Conservation (phyloP, 2,888 invertebrate species). For the Agrochola circellaris region DNA sequence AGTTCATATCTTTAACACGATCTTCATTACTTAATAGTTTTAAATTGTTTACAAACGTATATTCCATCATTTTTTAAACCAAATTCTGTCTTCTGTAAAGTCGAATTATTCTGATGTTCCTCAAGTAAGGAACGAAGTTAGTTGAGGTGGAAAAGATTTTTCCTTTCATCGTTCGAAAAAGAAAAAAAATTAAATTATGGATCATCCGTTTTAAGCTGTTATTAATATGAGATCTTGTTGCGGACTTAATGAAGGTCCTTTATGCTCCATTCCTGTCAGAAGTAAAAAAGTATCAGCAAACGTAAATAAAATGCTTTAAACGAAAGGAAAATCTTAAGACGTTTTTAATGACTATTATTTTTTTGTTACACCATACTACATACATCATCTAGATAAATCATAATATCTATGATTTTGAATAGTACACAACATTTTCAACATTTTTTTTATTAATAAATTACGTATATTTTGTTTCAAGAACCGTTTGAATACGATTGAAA, state of each 20-base stretch:
- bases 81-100: background rate
- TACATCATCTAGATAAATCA: background rate
- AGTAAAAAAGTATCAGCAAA: slow-evolving; percentile 3
- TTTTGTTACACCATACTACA: background rate
- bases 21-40: no score
- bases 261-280: background rate
- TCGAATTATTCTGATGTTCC: slow-evolving; percentile 19
- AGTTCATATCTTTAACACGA: background rate
- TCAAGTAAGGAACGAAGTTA: slow-evolving; percentile 44
- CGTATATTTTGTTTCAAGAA: background rate
- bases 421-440: background rate
- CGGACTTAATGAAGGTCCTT: slow-evolving; percentile 3
- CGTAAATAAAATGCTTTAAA: background rate
- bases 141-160: slow-evolving; percentile 7
- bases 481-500: background rate
- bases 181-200: slow-evolving; percentile 14
- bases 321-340: no score
- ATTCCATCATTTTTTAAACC: background rate
- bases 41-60: background rate
- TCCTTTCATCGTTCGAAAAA: slow-evolving; percentile 2
- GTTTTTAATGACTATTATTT: background rate
- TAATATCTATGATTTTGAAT: background rate
- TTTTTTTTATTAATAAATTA: background rate
- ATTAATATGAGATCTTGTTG: slow-evolving; percentile 18
- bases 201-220: slow-evolving; percentile 37